Conservation (phyloP, 2,888 invertebrate species). For the Thera britannica region DNA sequence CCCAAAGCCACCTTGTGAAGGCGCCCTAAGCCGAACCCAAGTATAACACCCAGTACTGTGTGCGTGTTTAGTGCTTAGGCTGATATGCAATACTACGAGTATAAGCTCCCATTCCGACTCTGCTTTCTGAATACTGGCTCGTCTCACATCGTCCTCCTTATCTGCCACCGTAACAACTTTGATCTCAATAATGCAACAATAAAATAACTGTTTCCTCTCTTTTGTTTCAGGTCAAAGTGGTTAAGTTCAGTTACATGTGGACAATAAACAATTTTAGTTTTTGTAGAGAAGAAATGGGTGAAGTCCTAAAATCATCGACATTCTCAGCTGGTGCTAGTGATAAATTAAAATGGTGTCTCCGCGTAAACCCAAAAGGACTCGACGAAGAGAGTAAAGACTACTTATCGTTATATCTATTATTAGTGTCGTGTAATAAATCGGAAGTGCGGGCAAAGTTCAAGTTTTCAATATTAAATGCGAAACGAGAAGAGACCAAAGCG, state of each 20-base stretch:
- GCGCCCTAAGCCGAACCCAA: conserved; percentile 18
- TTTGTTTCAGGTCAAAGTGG: conserved; percentile 97
- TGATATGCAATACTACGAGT: not conserved
- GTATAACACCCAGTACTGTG: not conserved
- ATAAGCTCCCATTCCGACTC: conserved; percentile 20
- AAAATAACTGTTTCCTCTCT: conserved; percentile 48
- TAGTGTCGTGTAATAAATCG: conserved; percentile 99
- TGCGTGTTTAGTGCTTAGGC: not conserved
- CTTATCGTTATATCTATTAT: conserved; percentile 98
- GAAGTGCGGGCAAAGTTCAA: conserved; percentile 99
- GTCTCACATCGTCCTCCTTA: conserved; percentile 39
- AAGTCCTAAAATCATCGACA: conserved; percentile 99
- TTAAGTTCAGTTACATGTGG: conserved; percentile 99
- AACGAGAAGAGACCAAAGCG: conserved; percentile 99
- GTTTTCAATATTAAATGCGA: conserved; percentile 99
- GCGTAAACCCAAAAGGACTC: conserved; percentile 99
- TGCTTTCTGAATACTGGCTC: conserved; percentile 22
- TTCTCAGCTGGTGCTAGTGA: conserved; percentile 99
- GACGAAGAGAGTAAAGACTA: conserved; percentile 99
- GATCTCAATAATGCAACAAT: conserved; percentile 45
- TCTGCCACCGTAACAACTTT: conserved; percentile 43
- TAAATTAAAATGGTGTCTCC: conserved; percentile 99
- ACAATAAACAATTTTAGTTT: conserved; percentile 99
- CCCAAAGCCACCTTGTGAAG: conserved; percentile 48
- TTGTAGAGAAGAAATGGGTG: conserved; percentile 99